Evolutionary conservation across 1,140 invertebrate species (phyloP), one percentile per base, ranked within the genome.

Genomic region (Anagrus nilaparvatae): DNA sequence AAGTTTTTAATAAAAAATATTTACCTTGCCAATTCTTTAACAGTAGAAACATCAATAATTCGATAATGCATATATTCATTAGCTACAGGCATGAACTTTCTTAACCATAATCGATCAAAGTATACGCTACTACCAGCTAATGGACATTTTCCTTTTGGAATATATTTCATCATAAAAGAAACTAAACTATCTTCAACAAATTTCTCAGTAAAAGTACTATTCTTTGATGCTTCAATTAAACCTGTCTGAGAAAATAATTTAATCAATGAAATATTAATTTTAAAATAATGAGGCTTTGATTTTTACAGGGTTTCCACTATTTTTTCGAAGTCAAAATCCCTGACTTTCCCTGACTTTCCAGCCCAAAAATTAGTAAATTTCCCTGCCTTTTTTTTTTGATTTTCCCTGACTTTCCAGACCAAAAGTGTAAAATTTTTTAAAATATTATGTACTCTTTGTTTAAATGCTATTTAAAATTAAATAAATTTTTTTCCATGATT

Each of bases 111-210:
- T 47, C 82, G 68, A 61, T 98, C 93, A 71, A 83, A 81, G 53
- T 87, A 84, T 6, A 97, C 74, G 39, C 85, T 82, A 69, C 94
- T 98, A 0, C 94, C 94, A 40, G 84, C 91, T 17, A 97, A 56
- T 1, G 88, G 87, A 42, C 65, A 69, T 37, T 54, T 61, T 50
- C 75, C 70, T 55, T 76, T 59, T 1, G 73, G 72, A n/a, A 80
- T 75, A 62, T 91, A 73, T 34, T 73, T 52, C 47, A 73, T 59
- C 1, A 96, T 52, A 68, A 91, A 91, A 6, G 78, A 50, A n/a
- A 92, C 53, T 13, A 96, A 50, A 46, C 69, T 56, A 10, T 74
- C 55, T 53, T 95, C 86, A 4, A 84, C 90, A 47, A 79, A 62
- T 43, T 70, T 49, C 5, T 82, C 40, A 10, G 68, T 72, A 13